Evolutionary conservation across 2,888 invertebrate genomes (phyloP), one percentile per base, ranked within the genome.

Genomic region (Dendrolimus houi): DNA sequence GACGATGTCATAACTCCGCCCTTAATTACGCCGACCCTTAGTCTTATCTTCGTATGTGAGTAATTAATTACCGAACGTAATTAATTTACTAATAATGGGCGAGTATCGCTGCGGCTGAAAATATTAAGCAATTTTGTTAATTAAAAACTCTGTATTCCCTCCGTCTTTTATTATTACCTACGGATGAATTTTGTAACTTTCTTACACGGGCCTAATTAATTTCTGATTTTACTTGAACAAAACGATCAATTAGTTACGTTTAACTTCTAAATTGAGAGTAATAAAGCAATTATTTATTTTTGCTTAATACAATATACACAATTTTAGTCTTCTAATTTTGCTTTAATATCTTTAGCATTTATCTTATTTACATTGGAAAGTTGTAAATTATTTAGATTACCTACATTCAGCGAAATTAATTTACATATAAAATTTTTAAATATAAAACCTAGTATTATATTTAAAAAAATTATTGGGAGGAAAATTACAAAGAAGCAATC

Each of bases 61-160:
- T 81, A 83, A 83, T 83, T 83, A 83, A 84, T 87, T 81, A 78
- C 66, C 66, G 69, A 79, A 78, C 66, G 69, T 82, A 82, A 85
- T 86, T 84, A 83, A 86, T 85, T 64, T 79, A 79, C 76, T 78
- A 70, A 74, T 75, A 79, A 67, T 63, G 65, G 62, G 57, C 52
- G 55, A 55, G 56, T 60, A 63, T 61, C 61, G 59, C 55, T 67
- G 60, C 66, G 60, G 64, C 59, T 60, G 54, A 63, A 64, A 62
- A 65, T 63, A 67, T 65, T 60, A 64, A 64, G 60, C 58, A 62
- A 67, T 68, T 47, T 67, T 67, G 62, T 62, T 68, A 65, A 68
- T 67, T 62, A 64, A 58, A 63, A 58, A 8, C 47, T 10, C 12
- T 47, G 47, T 47, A 52, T 56, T 53, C 54, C 47, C 47, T 47